These are phyloP conservation scores for Nibea coibor DNA, from an alignment of 2,113 vertebrate species.

Conservation along the genomic window DNA sequence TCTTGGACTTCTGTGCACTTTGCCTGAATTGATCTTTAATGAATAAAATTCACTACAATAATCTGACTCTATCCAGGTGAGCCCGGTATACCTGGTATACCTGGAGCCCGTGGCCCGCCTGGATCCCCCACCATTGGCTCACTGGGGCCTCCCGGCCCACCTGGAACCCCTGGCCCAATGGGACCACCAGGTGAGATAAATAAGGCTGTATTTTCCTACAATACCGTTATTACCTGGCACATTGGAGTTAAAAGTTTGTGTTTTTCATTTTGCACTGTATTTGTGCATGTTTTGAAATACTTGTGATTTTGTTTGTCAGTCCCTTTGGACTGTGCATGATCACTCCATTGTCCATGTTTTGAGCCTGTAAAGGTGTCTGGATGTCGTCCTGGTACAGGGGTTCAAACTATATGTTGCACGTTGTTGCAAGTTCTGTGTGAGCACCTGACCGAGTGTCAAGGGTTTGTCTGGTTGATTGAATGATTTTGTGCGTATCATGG, in stretches of 20 bases:
- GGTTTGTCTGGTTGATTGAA: conserved; percentile 1
- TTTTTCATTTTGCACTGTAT: background rate
- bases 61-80: conserved; percentile 82
- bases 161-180: conserved; percentile 85
- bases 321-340: conserved; percentile 34
- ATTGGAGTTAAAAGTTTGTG: no score
- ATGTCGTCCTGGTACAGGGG: background rate
- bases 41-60: no score
- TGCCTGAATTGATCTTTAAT: no score
- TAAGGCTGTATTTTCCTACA: background rate
- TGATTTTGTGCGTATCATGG: background rate
- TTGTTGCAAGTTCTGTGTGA: conserved; percentile 1
- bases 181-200: conserved; percentile 86
- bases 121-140: conserved; percentile 81
- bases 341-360: background rate
- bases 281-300: background rate
- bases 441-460: background rate
- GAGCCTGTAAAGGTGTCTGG: conserved; percentile 6
- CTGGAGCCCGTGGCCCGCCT: conserved; percentile 84
- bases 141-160: conserved; percentile 83
- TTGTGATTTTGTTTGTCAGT: background rate
- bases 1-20: no score
- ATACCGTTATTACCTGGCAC: no score
- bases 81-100: conserved; percentile 83
- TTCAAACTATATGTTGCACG: background rate